Evolutionary conservation across 2,888 invertebrate species (phyloP), one percentile per base, ranked within the genome.

Genomic region (Drosophila nr. fundita): DNA sequence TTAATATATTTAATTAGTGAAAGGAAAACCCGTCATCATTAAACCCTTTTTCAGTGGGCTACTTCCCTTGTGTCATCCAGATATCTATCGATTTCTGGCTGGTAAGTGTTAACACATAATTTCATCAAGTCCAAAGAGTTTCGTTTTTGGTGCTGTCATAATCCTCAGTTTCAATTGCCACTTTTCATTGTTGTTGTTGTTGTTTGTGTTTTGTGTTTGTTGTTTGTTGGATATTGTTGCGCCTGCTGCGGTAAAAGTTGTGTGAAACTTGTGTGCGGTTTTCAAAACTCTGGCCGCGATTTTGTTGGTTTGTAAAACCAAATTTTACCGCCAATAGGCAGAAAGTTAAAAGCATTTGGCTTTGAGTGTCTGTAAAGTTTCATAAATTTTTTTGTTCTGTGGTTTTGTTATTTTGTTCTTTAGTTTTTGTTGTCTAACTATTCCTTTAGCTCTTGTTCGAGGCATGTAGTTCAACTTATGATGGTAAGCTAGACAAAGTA

Each of bases 191-290:
- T 66, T 69, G 48, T n/a, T 57, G 58, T 48, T 67, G 59, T 53
- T 69, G 27, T 40, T 21, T 29, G n/a, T 29, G 24, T 53, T 40
- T 27, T 27, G 24, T 38, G 42, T 15, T 24, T 49, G 49, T 49
- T 49, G 49, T 49, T 55, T 38, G 29, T 55, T 38, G 29, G 18
- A 15, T 42, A 21, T 57, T 57, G 40, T 57, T 30, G 40, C 15
- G 30, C 30, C 29, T 30, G 40, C 40, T 42, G 72, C 50, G 62
- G 68, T 53, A 55, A 82, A 82, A 85, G 83, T 85, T 82, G 15
- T 48, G 54, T 42, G 54, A 59, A 81, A 84, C 71, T 81, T 84
- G 30, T 58, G 68, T 67, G 83, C 68, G 85, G 80, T 82, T 85
- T 73, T 63, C 48, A 64, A 61, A 84, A 71, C 68, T 82, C 79